Conservation (phyloP, 2,797 vertebrate genomes). For the Sciurus vulgaris region DNA sequence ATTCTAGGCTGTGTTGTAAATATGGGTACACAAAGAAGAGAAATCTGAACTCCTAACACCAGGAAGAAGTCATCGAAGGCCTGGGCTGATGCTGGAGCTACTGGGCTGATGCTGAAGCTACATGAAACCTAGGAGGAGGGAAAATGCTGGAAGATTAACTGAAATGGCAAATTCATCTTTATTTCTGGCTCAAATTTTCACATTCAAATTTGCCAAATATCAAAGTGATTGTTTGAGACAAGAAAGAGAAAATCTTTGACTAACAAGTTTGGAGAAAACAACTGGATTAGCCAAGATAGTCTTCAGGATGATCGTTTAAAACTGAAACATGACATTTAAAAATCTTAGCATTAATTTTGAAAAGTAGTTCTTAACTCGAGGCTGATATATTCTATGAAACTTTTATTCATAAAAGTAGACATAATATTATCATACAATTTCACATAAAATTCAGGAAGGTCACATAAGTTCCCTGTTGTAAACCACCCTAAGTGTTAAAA, state of each 20-base stretch:
- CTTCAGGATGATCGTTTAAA: background rate
- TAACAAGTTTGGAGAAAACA: background rate
- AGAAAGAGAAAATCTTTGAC: slow-evolving; percentile 14
- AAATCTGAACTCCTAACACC: background rate
- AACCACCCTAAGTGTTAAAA: background rate
- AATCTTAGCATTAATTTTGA: slow-evolving; percentile 38
- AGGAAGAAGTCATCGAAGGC: background rate
- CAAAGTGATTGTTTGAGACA: background rate
- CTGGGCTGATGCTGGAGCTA: background rate
- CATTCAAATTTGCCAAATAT: background rate
- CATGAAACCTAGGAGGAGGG: background rate
- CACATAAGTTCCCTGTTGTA: background rate
- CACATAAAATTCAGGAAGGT: background rate
- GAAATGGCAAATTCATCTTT: background rate
- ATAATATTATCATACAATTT: background rate
- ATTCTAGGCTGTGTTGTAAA: slow-evolving; percentile 41
- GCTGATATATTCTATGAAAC: background rate
- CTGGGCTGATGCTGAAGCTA: background rate
- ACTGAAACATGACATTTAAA: background rate
- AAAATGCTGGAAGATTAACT: background rate
- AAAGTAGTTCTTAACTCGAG: background rate
- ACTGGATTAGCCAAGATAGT: background rate
- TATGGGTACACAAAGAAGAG: background rate
- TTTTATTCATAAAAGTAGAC: slow-evolving; percentile 35
- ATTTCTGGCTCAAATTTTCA: slow-evolving; percentile 7